These are phyloP conservation scores for Meteorus colon DNA, from an alignment of 2,888 invertebrate species.

Conservation along the genomic window DNA sequence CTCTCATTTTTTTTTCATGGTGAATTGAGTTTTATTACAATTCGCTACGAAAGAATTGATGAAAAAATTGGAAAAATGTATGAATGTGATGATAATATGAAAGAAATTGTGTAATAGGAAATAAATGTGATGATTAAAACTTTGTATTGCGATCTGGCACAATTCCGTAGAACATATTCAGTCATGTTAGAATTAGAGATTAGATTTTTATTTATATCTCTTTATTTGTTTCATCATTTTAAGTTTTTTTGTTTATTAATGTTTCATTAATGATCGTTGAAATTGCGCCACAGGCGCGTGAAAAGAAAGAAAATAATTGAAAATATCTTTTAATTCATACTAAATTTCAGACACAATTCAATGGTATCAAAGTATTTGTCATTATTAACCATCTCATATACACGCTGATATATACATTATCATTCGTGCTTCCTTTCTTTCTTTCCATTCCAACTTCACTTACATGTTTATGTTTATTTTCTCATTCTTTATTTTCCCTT, in stretches of 20 bases:
- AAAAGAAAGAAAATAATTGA: slow-evolving; percentile 26
- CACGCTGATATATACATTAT: slow-evolving; percentile 35
- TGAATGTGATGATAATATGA: not conserved
- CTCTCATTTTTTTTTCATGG: not conserved
- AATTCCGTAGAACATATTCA: slow-evolving; percentile 41
- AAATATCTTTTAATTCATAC: slow-evolving; percentile 3
- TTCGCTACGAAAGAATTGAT: not conserved
- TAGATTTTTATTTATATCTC: slow-evolving; percentile 6
- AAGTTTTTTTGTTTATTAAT: slow-evolving; percentile 23
- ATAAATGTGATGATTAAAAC: not conserved
- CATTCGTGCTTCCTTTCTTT: not conserved
- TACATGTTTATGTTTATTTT: not conserved
- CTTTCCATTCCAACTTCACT: not conserved
- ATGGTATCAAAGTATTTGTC: not conserved
- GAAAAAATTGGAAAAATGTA: not conserved
- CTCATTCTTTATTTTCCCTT: not conserved
- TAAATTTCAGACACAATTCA: slow-evolving; percentile 7
- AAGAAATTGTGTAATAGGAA: not conserved
- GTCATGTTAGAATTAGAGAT: not conserved
- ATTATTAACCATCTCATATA: slow-evolving; percentile 24
- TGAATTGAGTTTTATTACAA: not conserved
- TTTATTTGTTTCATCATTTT: slow-evolving; percentile 27
- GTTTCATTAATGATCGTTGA: slow-evolving; percentile 35
- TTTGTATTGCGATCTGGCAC: slow-evolving; percentile 52
- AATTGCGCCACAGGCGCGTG: slow-evolving; percentile 25